Conservation (phyloP, 2,113 vertebrate genomes). For the Etheostoma cragini region DNA sequence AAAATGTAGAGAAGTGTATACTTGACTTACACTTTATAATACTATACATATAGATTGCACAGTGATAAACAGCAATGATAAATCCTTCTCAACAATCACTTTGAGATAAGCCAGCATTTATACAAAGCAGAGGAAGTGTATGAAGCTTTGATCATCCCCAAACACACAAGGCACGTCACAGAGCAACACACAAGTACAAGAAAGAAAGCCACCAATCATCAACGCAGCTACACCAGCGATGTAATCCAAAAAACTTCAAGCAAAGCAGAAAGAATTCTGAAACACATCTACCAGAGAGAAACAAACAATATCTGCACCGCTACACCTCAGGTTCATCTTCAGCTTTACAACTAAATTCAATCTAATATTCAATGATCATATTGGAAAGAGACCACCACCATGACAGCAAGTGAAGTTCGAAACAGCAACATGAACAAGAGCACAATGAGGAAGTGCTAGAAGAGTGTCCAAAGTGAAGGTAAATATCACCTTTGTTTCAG, state of each 20-base stretch:
- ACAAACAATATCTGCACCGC: background rate
- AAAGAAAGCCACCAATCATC: constrained; percentile 29
- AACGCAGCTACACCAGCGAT: constrained; percentile 15
- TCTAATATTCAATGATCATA: background rate
- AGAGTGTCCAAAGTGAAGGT: constrained; percentile 33
- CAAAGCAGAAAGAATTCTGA: constrained; percentile 30
- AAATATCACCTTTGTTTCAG: constrained; percentile 72
- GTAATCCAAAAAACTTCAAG: background rate
- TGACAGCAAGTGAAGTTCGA: constrained; percentile 33
- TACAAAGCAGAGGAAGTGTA: constrained; percentile 22
- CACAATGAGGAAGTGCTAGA: constrained; percentile 25
- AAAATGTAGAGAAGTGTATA: constrained; percentile 6
- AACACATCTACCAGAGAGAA: constrained; percentile 10
- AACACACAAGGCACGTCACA: constrained; percentile 6
- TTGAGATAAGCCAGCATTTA: constrained; percentile 8
- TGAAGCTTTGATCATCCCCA: constrained; percentile 1
- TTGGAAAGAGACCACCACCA: constrained; percentile 48
- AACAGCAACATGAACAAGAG: constrained; percentile 37
- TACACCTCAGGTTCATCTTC: background rate
- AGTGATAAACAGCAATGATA: constrained; percentile 4
- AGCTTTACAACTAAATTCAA: background rate
- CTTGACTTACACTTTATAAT: constrained; percentile 7
- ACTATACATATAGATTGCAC: constrained; percentile 5
- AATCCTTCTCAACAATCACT: constrained; percentile 22
- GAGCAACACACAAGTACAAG: constrained; percentile 9